Conservation (phyloP, 2,113 vertebrate species). For the Carassius gibelio region DNA sequence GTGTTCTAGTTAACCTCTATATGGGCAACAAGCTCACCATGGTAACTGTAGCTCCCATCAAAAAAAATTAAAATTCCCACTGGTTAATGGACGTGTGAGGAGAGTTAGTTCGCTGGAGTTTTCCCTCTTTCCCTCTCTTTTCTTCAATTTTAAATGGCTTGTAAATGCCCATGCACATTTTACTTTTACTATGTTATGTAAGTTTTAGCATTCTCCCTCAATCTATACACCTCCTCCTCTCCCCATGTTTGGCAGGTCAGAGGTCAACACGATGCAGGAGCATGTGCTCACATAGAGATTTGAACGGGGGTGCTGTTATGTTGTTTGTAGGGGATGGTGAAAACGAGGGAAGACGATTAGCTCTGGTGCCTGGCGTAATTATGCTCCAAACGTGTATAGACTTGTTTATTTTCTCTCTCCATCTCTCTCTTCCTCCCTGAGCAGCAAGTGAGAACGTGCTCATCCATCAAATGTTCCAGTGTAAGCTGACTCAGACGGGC, state of each 20-base stretch:
- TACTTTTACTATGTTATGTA: neutral
- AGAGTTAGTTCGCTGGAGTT: no score
- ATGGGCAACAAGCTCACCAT: neutral
- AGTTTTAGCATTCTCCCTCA: neutral
- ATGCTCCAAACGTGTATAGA: constrained; percentile 32
- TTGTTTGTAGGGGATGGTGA: constrained; percentile 14
- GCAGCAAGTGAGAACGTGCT: constrained; percentile 92
- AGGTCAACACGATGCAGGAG: constrained; percentile 32
- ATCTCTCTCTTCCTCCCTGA: constrained; percentile 35
- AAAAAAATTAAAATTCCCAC: neutral
- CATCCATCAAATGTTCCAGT: constrained; percentile 90
- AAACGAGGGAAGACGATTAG: constrained; percentile 55
- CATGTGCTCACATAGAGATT: neutral
- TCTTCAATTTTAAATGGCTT: no score
- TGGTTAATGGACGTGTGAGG: no score
- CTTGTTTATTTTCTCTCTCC: constrained; percentile 50
- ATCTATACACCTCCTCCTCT: neutral
- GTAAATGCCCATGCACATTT: no score
- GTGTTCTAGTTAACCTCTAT: neutral
- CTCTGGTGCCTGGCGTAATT: constrained; percentile 51
- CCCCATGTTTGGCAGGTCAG: neutral
- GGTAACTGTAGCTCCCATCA: neutral
- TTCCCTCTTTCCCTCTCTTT: no score
- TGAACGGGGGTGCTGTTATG: constrained; percentile 22
- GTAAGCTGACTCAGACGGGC: constrained; percentile 90